Conservation (phyloP, 2,797 vertebrate genomes). For the Enteromius fasciolatus region DNA sequence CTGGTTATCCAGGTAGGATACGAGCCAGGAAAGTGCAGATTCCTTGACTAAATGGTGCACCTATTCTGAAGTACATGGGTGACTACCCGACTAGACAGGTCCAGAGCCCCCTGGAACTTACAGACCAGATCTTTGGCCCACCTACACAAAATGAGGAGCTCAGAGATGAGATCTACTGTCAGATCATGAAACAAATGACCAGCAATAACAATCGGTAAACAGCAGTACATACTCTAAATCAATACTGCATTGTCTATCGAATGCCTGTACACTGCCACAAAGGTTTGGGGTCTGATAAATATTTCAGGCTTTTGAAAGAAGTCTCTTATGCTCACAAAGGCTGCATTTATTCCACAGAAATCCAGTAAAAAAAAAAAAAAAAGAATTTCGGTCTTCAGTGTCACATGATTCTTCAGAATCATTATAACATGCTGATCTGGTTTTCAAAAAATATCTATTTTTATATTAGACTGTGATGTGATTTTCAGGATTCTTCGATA, state of each 20-base stretch:
- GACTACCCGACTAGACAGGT: slow-evolving; percentile 92
- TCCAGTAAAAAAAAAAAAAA: background rate
- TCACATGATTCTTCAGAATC: background rate
- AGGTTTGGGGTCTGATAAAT: background rate
- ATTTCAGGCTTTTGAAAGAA: background rate
- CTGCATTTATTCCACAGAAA: background rate
- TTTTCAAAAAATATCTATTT: background rate
- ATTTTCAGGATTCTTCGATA: background rate
- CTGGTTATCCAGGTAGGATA: background rate
- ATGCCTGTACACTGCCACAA: background rate
- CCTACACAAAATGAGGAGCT: slow-evolving; percentile 82
- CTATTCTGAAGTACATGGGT: slow-evolving; percentile 95
- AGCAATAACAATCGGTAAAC: slow-evolving; percentile 87
- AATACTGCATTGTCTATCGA: background rate
- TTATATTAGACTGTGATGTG: background rate
- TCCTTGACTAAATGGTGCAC: slow-evolving; percentile 83
- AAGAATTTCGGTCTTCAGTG: background rate
- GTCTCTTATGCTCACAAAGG: background rate
- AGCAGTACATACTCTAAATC: background rate
- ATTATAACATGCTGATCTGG: background rate
- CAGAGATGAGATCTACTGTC: slow-evolving; percentile 93
- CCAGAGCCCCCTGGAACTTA: slow-evolving; percentile 82
- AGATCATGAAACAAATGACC: slow-evolving; percentile 97
- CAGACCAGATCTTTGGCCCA: slow-evolving; percentile 89
- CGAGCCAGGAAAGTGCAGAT: background rate